Evolutionary conservation across 2,113 vertebrate genomes (phyloP), one percentile per base, ranked within the genome.

Genomic region (Caloenas nicobarica): DNA sequence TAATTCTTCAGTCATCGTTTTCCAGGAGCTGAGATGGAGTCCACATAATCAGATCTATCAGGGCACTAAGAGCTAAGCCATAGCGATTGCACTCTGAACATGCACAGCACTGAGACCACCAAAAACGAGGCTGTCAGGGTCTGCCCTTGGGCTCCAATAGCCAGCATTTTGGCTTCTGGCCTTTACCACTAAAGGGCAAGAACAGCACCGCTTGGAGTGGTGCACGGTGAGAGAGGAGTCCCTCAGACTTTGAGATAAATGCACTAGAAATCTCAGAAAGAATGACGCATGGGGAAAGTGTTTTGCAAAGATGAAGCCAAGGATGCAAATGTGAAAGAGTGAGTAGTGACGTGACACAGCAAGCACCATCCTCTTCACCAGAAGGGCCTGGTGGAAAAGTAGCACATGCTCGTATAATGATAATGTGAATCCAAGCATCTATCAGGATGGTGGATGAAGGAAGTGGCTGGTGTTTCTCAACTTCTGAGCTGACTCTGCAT

Each of bases 401-500:
- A 86, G 58, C 2, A 0, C 51, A 2, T 19, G 51, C 50, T 64
- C 26, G 16, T 15, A 50, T 14, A 53, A 46, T 2, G 25, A n/a
- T 28, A 72, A 38, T 13, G 31, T 25, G 28, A 61, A 50, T 86
- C 31, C 64, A 46, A 81, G 77, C 76, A 51, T 50, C 64, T 10
- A 1, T 70, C 42, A 46, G 46, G 84, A 56, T 10, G 73, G 46
- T 54, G 69, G 56, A 58, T 68, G 77, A 88, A 94, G 69, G 86
- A 88, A 91, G 56, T 73, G 82, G 46, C n/a, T 42, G 50, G 62
- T 29, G 71, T 73, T 93, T 44, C 88, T 53, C 70, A 84, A 68
- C 53, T 81, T 71, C 81, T 71, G 86, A 93, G 73, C 83, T 87
- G 80, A 64, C 69, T 94, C 85, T 85, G 88, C 82, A 88, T 79